These are phyloP conservation scores for Oncorhynchus keta DNA, from an alignment of 2,113 vertebrate species.

Conservation along the genomic window DNA sequence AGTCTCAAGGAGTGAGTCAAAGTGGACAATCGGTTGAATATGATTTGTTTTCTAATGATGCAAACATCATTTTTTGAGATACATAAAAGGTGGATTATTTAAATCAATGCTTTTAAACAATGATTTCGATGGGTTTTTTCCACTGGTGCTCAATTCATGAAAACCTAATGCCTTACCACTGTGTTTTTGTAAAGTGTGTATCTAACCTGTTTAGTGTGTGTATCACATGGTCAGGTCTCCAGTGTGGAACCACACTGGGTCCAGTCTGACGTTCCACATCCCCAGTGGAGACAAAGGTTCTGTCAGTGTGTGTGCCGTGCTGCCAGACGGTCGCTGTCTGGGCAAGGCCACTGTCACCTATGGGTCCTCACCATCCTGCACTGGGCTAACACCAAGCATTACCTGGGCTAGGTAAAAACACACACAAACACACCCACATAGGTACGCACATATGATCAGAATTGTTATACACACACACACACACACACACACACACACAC, in stretches of 20 bases:
- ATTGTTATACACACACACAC: not conserved
- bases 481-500: not conserved
- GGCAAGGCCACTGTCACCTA: slow-evolving; percentile 3
- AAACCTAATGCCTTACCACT: not conserved
- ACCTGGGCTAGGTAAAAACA: slow-evolving; percentile 76
- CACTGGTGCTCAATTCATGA: not conserved
- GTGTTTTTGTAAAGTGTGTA: slow-evolving; percentile 67
- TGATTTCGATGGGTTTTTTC: too few relatives aligned
- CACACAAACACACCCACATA: not conserved
- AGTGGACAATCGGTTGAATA: not conserved
- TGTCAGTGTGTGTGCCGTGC: slow-evolving; percentile 4
- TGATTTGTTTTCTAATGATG: not conserved
- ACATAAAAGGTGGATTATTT: too few relatives aligned
- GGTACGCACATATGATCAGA: not conserved
- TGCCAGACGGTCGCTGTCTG: slow-evolving; percentile 12
- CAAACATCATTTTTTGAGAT: not conserved
- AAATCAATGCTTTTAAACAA: too few relatives aligned
- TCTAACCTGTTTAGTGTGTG: slow-evolving; percentile 55
- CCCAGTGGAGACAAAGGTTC: slow-evolving; percentile 7
- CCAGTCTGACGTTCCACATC: slow-evolving; percentile 6
- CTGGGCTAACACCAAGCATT: not conserved
- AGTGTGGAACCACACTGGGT: not conserved
- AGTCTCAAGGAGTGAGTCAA: slow-evolving; percentile 56
- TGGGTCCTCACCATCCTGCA: slow-evolving; percentile 5
- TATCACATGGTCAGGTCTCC: slow-evolving; percentile 37